Percentiles rank a stretch among this genome's conserved stretches.
Conservation (phyloP, 2,888 invertebrate species). For the Petrolisthes cinctipes region DNA sequence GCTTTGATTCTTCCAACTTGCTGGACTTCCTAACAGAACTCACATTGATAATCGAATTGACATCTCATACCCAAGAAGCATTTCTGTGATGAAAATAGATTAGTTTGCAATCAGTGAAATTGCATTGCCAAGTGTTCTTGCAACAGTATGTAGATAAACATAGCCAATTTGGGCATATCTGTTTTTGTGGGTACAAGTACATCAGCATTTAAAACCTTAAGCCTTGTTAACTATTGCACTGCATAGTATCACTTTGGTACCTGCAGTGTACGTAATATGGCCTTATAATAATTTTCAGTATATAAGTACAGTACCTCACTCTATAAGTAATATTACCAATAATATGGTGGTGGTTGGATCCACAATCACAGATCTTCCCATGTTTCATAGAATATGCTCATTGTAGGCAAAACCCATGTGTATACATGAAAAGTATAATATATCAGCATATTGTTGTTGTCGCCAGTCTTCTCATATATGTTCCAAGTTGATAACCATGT, state of each 20-base stretch:
- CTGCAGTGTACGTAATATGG: neutral
- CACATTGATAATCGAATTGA: neutral
- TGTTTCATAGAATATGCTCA: neutral
- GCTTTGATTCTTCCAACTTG: no score
- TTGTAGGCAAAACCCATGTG: neutral
- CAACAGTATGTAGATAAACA: neutral
- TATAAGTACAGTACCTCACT: no score
- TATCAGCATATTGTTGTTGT: neutral
- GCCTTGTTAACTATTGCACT: neutral
- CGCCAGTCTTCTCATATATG: neutral
- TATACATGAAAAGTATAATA: neutral
- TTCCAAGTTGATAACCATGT: no score
- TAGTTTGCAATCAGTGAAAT: conserved; percentile 41
- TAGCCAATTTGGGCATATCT: neutral
- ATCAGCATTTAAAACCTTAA: neutral
- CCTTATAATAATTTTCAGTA: no score
- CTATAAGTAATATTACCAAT: no score
- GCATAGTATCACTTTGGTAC: neutral
- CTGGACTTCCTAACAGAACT: no score
- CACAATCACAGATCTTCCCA: neutral
- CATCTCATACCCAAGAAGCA: conserved; percentile 50
- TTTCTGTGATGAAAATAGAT: conserved; percentile 56
- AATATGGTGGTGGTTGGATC: neutral
- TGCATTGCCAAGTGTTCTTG: conserved; percentile 27
- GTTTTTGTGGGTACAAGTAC: neutral